phyloP scores from a whole-genome alignment of 2,113 vertebrate genomes.

The Dermatemys mawii region DNA sequence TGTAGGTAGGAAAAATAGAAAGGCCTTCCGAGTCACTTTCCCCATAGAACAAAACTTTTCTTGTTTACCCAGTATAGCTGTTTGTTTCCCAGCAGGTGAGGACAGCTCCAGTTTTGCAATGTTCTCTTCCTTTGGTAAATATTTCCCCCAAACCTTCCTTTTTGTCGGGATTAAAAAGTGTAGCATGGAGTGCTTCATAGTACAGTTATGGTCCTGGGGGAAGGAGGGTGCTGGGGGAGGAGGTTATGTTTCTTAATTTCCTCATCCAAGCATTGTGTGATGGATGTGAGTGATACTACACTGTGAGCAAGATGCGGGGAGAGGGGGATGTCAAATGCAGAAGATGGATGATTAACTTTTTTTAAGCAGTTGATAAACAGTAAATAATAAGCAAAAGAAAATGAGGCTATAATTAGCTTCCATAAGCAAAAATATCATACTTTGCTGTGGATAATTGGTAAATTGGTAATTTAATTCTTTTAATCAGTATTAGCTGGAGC shows the following conservation, averaged over 20 bases:
- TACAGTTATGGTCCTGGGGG: no score
- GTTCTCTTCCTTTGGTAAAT: neutral
- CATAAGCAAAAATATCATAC: no score
- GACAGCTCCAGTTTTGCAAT: neutral
- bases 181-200: neutral
- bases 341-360: no score
- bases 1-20: neutral
- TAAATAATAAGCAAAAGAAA: no score
- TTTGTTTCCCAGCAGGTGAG: neutral
- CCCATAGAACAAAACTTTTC: neutral
- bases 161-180: neutral
- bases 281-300: neutral
- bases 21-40: neutral
- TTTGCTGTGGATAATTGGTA: no score
- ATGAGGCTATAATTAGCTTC: no score
- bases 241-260: neutral
- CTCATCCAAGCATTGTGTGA: neutral
- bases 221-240: no score
- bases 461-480: no score
- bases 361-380: no score
- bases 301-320: neutral
- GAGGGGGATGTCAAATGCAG: no score
- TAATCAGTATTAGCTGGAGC: no score
- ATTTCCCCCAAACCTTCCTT: neutral
- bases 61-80: neutral